Conservation (phyloP, 2,797 vertebrate species). For the Iguana delicatissima region DNA sequence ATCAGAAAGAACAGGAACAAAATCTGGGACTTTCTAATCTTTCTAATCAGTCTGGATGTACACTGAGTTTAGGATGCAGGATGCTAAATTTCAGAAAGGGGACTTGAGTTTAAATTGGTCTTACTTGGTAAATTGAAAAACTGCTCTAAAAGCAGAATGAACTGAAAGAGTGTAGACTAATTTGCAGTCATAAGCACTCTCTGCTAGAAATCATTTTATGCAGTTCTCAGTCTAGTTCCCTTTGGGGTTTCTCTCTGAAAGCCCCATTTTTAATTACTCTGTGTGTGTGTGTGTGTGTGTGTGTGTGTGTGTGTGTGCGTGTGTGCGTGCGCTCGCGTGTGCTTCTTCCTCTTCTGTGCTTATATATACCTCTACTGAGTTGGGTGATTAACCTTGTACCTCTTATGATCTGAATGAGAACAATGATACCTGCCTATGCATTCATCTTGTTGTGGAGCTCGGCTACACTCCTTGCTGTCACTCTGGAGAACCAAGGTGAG, state of each 20-base stretch:
- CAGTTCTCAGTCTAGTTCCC: not conserved
- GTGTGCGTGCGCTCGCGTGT: too few species aligned
- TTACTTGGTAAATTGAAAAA: not conserved
- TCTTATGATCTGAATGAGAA: not conserved
- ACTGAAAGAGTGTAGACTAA: not conserved
- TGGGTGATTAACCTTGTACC: not conserved
- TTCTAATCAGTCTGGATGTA: too few species aligned
- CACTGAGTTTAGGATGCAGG: too few species aligned
- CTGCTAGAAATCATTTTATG: not conserved
- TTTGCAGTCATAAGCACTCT: too few species aligned
- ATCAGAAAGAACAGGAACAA: too few species aligned
- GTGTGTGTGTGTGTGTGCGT: not conserved
- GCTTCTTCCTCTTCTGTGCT: conserved; percentile 29
- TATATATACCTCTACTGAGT: not conserved
- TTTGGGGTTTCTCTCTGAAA: conserved; percentile 15
- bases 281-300: too few species aligned
- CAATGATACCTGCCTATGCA: not conserved
- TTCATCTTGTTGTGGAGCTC: not conserved
- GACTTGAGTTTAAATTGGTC: not conserved
- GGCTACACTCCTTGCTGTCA: not conserved
- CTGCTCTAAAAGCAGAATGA: not conserved
- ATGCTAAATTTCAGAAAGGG: too few species aligned
- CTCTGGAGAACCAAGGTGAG: conserved; percentile 18
- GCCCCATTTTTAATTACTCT: conserved; percentile 7
- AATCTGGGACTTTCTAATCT: too few species aligned